These are phyloP conservation scores for Brachionichthys hirsutus DNA, from an alignment of 2,113 vertebrate genomes.

Conservation along the genomic window DNA sequence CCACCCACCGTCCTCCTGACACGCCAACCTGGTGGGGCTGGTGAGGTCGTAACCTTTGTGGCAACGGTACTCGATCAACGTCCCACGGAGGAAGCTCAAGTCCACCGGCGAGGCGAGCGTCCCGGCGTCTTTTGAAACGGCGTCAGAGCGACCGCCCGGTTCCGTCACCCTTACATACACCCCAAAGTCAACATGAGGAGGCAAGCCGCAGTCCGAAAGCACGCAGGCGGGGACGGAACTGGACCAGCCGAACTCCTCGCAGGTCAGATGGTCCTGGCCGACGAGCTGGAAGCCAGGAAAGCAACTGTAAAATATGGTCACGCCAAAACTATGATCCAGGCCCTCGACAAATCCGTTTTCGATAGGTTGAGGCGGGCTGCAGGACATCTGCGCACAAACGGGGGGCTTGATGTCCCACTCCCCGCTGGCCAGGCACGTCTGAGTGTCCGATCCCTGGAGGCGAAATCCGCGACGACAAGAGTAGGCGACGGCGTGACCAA, in stretches of 20 bases:
- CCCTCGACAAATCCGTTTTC: conserved; percentile 97
- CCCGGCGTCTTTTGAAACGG: conserved; percentile 17
- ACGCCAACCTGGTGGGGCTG: conserved; percentile 78
- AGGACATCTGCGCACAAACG: conserved; percentile 85
- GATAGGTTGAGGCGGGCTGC: conserved; percentile 86
- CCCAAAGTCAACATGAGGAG: conserved; percentile 96
- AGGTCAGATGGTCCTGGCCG: conserved; percentile 91
- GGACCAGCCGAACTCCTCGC: conserved; percentile 92
- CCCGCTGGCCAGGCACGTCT: conserved; percentile 87
- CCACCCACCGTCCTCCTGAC: conserved; percentile 92
- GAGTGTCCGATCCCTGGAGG: conserved; percentile 82
- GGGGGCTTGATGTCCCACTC: conserved; percentile 84
- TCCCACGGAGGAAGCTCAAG: conserved; percentile 84
- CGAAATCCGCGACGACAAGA: conserved; percentile 88
- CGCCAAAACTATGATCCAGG: conserved; percentile 90
- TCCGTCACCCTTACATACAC: conserved; percentile 79
- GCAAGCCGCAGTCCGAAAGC: conserved; percentile 90
- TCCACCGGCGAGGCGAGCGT: conserved; percentile 37
- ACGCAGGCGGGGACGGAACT: conserved; percentile 84
- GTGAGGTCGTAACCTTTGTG: conserved; percentile 86
- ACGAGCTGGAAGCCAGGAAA: conserved; percentile 91
- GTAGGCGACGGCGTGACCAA: conserved; percentile 84
- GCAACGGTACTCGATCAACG: conserved; percentile 84
- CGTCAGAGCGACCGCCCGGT: background rate
- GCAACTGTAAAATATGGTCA: conserved; percentile 98